These are phyloP conservation scores for Patella vulgata DNA, from an alignment of 1,140 invertebrate species.

Conservation along the genomic window DNA sequence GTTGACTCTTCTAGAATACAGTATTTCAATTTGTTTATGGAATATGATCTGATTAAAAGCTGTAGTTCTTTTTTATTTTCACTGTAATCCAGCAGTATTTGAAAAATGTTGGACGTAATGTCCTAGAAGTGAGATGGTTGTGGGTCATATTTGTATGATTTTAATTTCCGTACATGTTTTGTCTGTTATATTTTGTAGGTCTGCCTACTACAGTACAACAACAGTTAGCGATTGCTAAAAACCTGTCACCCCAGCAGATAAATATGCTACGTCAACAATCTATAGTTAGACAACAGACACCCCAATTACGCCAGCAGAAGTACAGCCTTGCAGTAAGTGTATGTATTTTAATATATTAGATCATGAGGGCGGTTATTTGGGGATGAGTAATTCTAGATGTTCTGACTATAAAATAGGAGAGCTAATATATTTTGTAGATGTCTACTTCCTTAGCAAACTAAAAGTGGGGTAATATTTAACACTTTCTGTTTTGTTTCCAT, in stretches of 20 bases:
- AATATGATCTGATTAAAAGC: too few relatives aligned
- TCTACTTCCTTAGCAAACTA: constrained; percentile 36
- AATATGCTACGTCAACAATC: constrained; percentile 70
- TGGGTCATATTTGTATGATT: not conserved
- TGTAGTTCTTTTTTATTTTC: too few relatives aligned
- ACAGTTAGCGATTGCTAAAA: constrained; percentile 46
- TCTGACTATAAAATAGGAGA: constrained; percentile 23
- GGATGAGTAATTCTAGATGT: constrained; percentile 38
- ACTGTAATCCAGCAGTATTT: too few relatives aligned
- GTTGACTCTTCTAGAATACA: too few relatives aligned
- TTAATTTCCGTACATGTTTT: constrained; percentile 6
- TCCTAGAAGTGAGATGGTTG: too few relatives aligned
- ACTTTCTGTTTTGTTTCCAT: not conserved
- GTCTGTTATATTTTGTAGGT: constrained; percentile 10
- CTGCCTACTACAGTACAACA: constrained; percentile 46
- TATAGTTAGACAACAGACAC: constrained; percentile 67
- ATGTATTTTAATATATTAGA: too few relatives aligned
- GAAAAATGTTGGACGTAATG: too few relatives aligned
- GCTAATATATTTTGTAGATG: constrained; percentile 29
- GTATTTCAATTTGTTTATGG: too few relatives aligned
- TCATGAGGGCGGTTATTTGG: constrained; percentile 37
- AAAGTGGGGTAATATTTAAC: not conserved
- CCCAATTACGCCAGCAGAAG: constrained; percentile 28
- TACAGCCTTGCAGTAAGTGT: constrained; percentile 25
- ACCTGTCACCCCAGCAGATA: constrained; percentile 47